These are phyloP conservation scores for Bubo blakistoni DNA, from an alignment of 2,113 vertebrate genomes.

Conservation along the genomic window DNA sequence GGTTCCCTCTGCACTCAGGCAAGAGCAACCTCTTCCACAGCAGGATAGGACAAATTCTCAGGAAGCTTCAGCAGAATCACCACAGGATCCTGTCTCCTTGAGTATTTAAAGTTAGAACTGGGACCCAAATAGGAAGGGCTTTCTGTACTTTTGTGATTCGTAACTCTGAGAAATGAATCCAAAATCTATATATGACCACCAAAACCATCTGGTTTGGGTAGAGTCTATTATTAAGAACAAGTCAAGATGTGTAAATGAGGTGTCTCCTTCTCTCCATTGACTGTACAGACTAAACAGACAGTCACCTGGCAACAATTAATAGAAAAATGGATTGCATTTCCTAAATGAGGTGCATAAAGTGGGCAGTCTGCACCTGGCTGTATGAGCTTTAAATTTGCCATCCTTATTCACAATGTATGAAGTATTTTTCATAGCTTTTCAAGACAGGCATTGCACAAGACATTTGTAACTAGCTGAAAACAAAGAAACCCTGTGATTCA, in stretches of 20 bases:
- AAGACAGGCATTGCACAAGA: constrained; percentile 43
- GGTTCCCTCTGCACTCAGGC: background rate
- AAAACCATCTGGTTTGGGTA: constrained; percentile 35
- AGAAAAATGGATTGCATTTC: constrained; percentile 60
- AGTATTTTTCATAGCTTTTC: constrained; percentile 45
- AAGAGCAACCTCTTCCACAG: background rate
- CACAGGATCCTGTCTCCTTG: background rate
- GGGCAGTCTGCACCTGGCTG: constrained; percentile 59
- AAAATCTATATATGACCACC: background rate
- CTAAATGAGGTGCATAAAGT: constrained; percentile 60
- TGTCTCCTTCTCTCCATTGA: constrained; percentile 59
- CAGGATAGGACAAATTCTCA: background rate
- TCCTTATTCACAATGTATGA: constrained; percentile 22
- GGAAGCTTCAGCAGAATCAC: background rate
- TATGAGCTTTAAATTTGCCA: constrained; percentile 35
- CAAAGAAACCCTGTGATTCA: constrained; percentile 61
- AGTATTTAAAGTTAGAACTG: background rate
- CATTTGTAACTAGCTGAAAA: constrained; percentile 58
- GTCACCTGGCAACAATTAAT: constrained; percentile 63
- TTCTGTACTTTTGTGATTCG: background rate
- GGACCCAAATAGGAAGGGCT: background rate
- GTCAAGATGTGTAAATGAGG: constrained; percentile 61
- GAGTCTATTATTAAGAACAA: background rate
- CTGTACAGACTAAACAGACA: constrained; percentile 61
- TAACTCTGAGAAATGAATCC: background rate